These are phyloP conservation scores for Ahaetulla prasina DNA, from an alignment of 2,113 vertebrate species.

Conservation along the genomic window DNA sequence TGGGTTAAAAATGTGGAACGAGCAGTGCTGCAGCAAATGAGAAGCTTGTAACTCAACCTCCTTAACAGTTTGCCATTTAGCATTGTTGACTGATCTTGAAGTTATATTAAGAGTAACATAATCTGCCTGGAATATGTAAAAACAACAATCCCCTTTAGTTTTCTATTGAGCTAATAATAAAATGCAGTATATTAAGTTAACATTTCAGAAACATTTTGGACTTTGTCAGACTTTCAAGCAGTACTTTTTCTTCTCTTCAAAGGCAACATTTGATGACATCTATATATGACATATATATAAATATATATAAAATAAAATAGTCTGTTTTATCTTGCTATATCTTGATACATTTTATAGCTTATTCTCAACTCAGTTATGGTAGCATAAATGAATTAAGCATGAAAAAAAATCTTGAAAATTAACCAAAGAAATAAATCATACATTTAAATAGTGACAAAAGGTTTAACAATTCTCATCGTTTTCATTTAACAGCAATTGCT, in stretches of 20 bases:
- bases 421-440: not conserved
- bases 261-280: not conserved
- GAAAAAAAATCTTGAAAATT: not conserved
- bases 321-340: not conserved
- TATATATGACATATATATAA: too few relatives aligned
- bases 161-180: not conserved
- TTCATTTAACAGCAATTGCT: not conserved
- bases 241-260: not conserved
- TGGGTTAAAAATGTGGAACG: not conserved
- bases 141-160: not conserved
- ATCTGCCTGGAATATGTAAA: not conserved
- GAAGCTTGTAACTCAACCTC: not conserved
- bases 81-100: not conserved
- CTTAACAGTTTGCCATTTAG: not conserved
- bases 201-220: not conserved
- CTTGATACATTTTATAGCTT: not conserved
- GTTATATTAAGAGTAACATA: not conserved
- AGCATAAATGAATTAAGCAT: not conserved
- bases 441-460: not conserved
- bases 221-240: not conserved
- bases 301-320: not conserved
- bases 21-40: not conserved
- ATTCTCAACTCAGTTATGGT: not conserved
- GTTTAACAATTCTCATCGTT: not conserved
- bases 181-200: not conserved